Evolutionary conservation across 1,140 invertebrate genomes (phyloP), one percentile per base, ranked within the genome.

Genomic region (Brachystomella parvula): DNA sequence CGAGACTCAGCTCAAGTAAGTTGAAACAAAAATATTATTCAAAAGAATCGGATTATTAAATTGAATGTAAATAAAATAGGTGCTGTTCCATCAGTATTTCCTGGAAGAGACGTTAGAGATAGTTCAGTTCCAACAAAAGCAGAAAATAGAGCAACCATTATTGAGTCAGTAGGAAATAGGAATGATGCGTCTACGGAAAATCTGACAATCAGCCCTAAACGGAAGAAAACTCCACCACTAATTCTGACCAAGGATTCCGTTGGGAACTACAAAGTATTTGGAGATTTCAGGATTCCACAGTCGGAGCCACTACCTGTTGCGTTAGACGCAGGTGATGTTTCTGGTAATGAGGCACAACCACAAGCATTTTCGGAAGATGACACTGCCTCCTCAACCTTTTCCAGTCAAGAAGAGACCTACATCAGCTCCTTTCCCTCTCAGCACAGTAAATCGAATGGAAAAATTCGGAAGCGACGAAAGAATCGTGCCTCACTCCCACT

Each of bases 61-160:
- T 63, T 61, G 56, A 15, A 44, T 58, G n/a, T n/a, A n/a, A n/a
- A n/a, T n/a, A n/a, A 1, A 21, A 28, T 26, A 70, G 71, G 61
- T 65, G 71, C 71, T 29, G 63, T 73, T 24, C 71, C 71, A 49
- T 68, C 68, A 19, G 67, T 70, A 28, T 73, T 73, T 61, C 68
- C 68, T 6, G 12, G 64, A 56, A 73, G 67, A 33, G 69, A 67
- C 39, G 9, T 44, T 19, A 53, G 49, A 26, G 49, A 53, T 17
- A 2, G 9, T 28, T 29, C 29, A 9, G 6, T n/a, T 39, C 60
- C 60, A 29, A 12, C 31, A 12, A 26, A 12, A 44, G 44, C 28
- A 6, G 60, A 62, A 47, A 62, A 39, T 26, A 19, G 3, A 56
- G 49, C 9, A 9, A 44, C 39, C n/a, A n/a, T n/a, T n/a, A n/a